phyloP scores from a whole-genome alignment of 2,113 vertebrate species.

The Urocynchramus pylzowi region DNA sequence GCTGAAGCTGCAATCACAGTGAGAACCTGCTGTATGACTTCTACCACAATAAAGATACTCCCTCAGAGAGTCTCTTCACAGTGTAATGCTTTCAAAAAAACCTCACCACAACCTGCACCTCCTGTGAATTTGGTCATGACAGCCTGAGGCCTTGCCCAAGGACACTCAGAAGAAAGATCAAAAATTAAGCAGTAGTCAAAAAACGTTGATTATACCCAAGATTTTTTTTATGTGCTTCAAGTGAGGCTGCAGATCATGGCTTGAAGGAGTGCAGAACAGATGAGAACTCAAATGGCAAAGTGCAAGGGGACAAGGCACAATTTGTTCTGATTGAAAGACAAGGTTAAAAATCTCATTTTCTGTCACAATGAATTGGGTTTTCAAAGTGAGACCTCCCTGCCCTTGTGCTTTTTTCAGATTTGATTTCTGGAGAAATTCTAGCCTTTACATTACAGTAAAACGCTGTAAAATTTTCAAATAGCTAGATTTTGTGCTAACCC shows the following conservation, averaged over 20 bases:
- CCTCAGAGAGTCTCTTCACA: neutral
- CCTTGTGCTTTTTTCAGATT: neutral
- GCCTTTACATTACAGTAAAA: neutral
- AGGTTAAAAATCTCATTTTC: neutral
- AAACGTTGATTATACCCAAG: neutral
- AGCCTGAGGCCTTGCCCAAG: neutral
- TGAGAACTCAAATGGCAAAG: neutral
- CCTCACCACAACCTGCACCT: neutral
- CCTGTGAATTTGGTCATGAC: neutral
- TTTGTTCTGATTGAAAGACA: neutral
- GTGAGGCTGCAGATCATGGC: neutral
- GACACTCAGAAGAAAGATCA: neutral
- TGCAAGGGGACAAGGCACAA: neutral
- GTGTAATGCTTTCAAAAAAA: fast-evolving
- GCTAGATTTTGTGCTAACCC: slow-evolving; percentile 30
- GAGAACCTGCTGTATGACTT: neutral
- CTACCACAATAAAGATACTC: neutral
- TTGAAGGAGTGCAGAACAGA: fast-evolving
- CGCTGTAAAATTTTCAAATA: neutral
- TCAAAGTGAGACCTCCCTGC: neutral
- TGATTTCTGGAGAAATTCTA: neutral
- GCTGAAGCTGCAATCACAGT: neutral
- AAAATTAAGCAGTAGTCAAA: neutral
- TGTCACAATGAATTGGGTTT: neutral
- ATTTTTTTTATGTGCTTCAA: neutral